Conservation (phyloP, 2,797 vertebrate genomes). For the Eulemur rubriventer region DNA sequence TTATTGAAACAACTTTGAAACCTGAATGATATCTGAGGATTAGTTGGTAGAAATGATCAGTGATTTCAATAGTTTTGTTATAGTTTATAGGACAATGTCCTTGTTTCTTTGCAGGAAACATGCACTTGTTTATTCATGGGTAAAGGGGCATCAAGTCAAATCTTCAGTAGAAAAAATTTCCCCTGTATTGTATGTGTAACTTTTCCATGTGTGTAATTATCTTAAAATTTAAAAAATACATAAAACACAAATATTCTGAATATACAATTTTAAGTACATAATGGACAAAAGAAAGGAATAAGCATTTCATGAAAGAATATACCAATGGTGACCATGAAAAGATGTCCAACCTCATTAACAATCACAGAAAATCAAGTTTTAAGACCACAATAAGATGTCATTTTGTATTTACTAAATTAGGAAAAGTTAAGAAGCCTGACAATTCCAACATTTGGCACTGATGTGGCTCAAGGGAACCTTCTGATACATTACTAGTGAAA, state of each 20-base stretch:
- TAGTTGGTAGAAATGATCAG: neutral
- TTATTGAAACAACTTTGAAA: neutral
- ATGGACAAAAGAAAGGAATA: neutral
- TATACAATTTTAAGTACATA: neutral
- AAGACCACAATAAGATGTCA: neutral
- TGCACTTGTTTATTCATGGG: neutral
- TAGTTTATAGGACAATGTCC: neutral
- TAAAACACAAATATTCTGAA: neutral
- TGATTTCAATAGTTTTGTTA: conserved; percentile 25
- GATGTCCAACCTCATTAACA: neutral
- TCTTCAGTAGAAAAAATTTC: neutral
- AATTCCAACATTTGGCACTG: neutral
- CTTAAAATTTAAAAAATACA: neutral
- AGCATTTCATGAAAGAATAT: neutral
- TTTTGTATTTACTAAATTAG: neutral
- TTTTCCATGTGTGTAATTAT: neutral
- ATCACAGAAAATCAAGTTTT: conserved; percentile 18
- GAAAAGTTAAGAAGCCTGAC: neutral
- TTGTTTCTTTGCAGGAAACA: neutral
- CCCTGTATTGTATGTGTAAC: neutral
- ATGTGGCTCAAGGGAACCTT: neutral
- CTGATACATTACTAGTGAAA: neutral
- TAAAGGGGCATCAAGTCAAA: neutral
- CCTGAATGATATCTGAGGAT: neutral
- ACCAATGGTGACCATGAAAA: neutral